Evolutionary conservation across 2,113 vertebrate species (phyloP), one percentile per base, ranked within the genome.

Genomic region (Rattus rattus): DNA sequence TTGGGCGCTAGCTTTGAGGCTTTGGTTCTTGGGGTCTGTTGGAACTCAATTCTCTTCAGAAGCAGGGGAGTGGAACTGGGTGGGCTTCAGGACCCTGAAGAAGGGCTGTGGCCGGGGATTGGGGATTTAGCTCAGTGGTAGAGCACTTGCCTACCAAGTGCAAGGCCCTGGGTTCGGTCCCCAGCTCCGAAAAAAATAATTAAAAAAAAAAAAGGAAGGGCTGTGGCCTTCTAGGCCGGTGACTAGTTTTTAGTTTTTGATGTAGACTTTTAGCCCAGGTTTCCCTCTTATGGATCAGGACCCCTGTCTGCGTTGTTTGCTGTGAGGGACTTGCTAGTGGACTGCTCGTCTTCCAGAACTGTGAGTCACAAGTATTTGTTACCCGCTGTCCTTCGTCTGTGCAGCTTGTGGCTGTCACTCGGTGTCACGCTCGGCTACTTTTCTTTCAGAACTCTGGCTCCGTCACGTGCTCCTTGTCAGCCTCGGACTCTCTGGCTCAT

Each of bases 21-120:
- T 63, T 84, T 73, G 26, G 93, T 77, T 88, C 88, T 54, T 54
- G 70, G 70, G 92, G 33, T 56, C 94, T 93, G 86, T 75, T 92
- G 87, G 89, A 36, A 52, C 30, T 63, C 8, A 16, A 61, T 91
- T 79, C 94, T 69, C 91, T 94, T 88, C 33, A 0, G 5, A 79
- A 89, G 61, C 7, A 59, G 87, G 81, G 89, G 93, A 92, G 65
- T 11, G 61, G 52, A 86, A 59, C 43, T 72, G 83, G 73, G 69
- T 56, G 33, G 86, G 49, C 36, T 39, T 56, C 24, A 14, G 70
- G 52, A 54, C 52, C 39, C 14, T n/a, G 36, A 43, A 28, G 52
- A 72, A 59, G n/a, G 1, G 14, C 24, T 13, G 69, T 5, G 26
- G 22, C 20, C 24, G n/a, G n/a, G n/a, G n/a, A n/a, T n/a, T n/a